These are phyloP conservation scores for Neodon shergylaensis DNA, from an alignment of 2,113 vertebrate genomes.

Conservation along the genomic window DNA sequence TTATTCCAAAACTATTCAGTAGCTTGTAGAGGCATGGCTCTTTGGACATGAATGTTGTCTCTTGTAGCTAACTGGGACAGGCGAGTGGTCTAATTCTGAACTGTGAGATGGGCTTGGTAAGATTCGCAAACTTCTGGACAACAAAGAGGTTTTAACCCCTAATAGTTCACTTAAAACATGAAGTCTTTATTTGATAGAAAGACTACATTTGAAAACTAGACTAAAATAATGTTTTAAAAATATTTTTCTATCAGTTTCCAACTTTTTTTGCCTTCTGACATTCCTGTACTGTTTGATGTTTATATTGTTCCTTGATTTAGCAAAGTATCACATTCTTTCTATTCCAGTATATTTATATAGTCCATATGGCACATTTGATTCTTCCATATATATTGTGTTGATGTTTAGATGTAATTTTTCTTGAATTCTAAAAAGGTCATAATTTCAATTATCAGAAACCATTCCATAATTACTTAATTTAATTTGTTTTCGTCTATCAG, in stretches of 20 bases:
- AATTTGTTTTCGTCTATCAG: constrained; percentile 69
- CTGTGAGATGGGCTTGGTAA: constrained; percentile 22
- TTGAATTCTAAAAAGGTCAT: not conserved
- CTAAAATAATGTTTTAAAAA: constrained; percentile 65
- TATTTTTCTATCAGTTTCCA: constrained; percentile 65
- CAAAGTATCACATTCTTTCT: constrained; percentile 11
- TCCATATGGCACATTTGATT: constrained; percentile 83
- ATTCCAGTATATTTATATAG: not conserved
- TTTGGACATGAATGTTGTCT: constrained; percentile 29
- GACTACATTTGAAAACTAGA: constrained; percentile 63
- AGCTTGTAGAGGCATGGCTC: not conserved
- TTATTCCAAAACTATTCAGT: not conserved
- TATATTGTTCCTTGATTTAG: constrained; percentile 67
- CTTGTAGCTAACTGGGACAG: not conserved
- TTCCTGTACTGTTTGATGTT: constrained; percentile 58
- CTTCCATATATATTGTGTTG: constrained; percentile 73
- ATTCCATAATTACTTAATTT: constrained; percentile 74
- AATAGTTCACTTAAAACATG: constrained; percentile 48
- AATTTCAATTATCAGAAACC: constrained; percentile 77
- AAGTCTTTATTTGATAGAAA: constrained; percentile 62
- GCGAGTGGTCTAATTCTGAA: constrained; percentile 6
- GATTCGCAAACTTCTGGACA: not conserved
- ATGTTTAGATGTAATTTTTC: constrained; percentile 76
- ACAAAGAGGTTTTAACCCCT: constrained; percentile 26
- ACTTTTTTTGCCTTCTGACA: constrained; percentile 62